phyloP scores from a whole-genome alignment of 2,888 invertebrate species.

The Sinohyriopsis cumingii region DNA sequence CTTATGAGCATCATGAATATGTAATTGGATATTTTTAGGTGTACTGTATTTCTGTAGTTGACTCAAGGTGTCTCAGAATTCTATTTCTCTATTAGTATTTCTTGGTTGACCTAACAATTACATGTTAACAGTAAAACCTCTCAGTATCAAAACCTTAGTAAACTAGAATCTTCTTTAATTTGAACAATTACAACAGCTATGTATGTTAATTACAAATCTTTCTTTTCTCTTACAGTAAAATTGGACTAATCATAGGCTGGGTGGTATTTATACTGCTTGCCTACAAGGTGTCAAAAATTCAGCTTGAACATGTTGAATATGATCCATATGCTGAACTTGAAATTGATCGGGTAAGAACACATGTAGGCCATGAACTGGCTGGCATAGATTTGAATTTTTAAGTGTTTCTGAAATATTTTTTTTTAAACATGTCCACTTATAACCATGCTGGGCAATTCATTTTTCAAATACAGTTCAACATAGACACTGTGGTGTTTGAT shows the following conservation, averaged over 20 bases:
- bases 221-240: constrained; percentile 77
- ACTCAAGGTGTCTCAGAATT: no score
- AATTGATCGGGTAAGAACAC: constrained; percentile 82
- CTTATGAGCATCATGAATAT: no score
- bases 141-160: no score
- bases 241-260: constrained; percentile 72
- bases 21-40: no score
- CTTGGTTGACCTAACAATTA: no score
- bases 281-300: constrained; percentile 86
- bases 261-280: constrained; percentile 72
- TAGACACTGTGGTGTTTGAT: no score
- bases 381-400: neutral
- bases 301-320: constrained; percentile 98
- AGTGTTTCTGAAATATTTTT: neutral
- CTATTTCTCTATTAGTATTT: no score
- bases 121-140: no score
- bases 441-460: neutral
- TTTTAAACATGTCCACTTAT: neutral
- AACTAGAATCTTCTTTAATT: no score
- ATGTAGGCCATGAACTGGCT: neutral
- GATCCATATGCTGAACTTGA: constrained; percentile 98
- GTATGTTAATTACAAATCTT: neutral
- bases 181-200: no score
- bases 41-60: no score
- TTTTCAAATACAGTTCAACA: neutral